These are phyloP conservation scores for Pogonognathellus flavescens DNA, from an alignment of 1,140 invertebrate species.

Conservation along the genomic window DNA sequence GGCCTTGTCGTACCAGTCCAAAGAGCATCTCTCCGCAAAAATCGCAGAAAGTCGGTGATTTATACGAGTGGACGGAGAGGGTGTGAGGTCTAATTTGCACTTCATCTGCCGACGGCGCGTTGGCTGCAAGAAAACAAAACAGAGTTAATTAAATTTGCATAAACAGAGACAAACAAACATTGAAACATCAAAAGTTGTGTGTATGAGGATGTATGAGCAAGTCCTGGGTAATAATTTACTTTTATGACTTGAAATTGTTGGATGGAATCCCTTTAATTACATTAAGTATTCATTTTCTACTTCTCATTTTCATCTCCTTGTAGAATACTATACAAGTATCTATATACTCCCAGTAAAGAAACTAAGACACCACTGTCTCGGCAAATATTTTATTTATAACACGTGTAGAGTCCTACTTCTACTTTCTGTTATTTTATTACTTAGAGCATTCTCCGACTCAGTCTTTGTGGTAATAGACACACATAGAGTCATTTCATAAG, in stretches of 20 bases:
- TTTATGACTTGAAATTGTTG: background rate
- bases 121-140: conserved; percentile 73
- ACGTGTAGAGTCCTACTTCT: too few species aligned
- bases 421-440: too few species aligned
- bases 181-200: background rate
- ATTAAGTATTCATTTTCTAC: conserved; percentile 18
- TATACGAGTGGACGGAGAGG: conserved; percentile 96
- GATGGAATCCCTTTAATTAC: background rate
- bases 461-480: too few species aligned
- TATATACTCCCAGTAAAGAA: too few species aligned
- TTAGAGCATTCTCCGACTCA: too few species aligned
- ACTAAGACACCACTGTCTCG: background rate
- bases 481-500: too few species aligned
- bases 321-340: too few species aligned
- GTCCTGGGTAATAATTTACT: background rate
- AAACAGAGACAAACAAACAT: background rate
- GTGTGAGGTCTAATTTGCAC: conserved; percentile 88
- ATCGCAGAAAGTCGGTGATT: conserved; percentile 98
- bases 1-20: conserved; percentile 95
- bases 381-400: background rate
- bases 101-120: conserved; percentile 79
- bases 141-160: background rate
- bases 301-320: background rate
- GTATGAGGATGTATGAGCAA: background rate
- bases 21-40: conserved; percentile 99